Evolutionary conservation across 2,888 invertebrate genomes (phyloP).

Genomic region (Sceliomorpha sp.): DNA sequence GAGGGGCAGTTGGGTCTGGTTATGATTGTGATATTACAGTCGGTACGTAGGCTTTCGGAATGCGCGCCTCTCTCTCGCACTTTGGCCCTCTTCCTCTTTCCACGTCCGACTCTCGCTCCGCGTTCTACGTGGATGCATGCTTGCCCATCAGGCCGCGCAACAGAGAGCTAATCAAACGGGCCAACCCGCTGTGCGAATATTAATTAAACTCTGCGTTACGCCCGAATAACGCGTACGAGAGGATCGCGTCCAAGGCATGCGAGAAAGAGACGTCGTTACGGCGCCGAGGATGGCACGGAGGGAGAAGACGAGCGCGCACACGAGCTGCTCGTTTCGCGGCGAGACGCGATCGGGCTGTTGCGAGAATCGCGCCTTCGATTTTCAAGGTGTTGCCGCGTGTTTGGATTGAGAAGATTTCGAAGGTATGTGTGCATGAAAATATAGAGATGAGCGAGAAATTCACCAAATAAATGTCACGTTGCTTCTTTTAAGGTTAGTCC

Average conservation of each 20-base stretch:
- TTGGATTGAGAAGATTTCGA: no score
- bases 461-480: no score
- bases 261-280: slow-evolving; percentile 39
- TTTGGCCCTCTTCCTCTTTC: slow-evolving; percentile 34
- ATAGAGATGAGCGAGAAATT: no score
- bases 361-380: neutral
- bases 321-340: slow-evolving; percentile 12
- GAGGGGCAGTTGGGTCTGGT: no score
- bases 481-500: no score
- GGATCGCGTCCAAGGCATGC: slow-evolving; percentile 8
- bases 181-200: slow-evolving; percentile 75
- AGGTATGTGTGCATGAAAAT: no score
- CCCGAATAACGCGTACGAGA: slow-evolving; percentile 61
- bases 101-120: slow-evolving; percentile 37
- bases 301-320: no score
- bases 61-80: slow-evolving; percentile 61
- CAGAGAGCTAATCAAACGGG: slow-evolving; percentile 78
- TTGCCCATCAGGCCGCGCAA: slow-evolving; percentile 72
- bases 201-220: slow-evolving; percentile 77
- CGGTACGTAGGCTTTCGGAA: slow-evolving; percentile 73
- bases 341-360: slow-evolving; percentile 35
- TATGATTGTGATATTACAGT: slow-evolving; percentile 79
- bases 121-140: slow-evolving; percentile 65
- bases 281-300: no score
- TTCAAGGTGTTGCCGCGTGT: no score